Evolutionary conservation across 2,797 vertebrate species (phyloP), one percentile per base, ranked within the genome.

Genomic region (Chaunax sp.): DNA sequence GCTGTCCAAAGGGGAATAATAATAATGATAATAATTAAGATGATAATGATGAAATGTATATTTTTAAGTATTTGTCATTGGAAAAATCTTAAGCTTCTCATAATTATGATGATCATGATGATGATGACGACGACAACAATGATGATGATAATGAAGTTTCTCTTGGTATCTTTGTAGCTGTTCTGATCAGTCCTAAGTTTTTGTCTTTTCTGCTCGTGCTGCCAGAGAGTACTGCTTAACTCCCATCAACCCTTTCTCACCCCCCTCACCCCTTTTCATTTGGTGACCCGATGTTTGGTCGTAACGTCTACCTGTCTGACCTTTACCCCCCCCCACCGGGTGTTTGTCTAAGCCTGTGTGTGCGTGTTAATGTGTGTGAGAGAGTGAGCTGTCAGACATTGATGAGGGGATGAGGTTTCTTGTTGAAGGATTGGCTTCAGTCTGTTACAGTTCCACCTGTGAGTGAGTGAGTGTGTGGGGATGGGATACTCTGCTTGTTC

Each of bases 51-150:
- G 90, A 94, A 93, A 93, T 95, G 93, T 96, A 95, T 96, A 95
- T 96, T 96, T 95, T 96, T 95, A 94, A 95, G 92, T 94, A 94
- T 94, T 94, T 95, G 94, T 95, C 93, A 92, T 94, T 93, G 93
- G 89, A 86, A 91, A 87, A 91, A 91, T 90, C 93, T 92, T 93
- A 92, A 93, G 83, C 92, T 94, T 94, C 93, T 92, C 90, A 91
- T 92, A 86, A 90, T 86, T 90, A 89, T 90, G 85, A 88, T 87
- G 87, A 87, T 85, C 76, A 90, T 68, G 80, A 84, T 14, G 72
- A 85, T 43, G 73, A 76, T 52, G 81, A 78, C 61, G 80, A 87
- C 30, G 75, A 83, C 59, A 75, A 82, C 57, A 78, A 84, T 68
- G 87, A 91, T 71, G 85, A 91, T 70, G 83, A 91, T 88, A 85